Percentiles rank a stretch among this genome's conserved stretches.
phyloP scores from a whole-genome alignment of 2,113 vertebrate species.

The Pterocles gutturalis region DNA sequence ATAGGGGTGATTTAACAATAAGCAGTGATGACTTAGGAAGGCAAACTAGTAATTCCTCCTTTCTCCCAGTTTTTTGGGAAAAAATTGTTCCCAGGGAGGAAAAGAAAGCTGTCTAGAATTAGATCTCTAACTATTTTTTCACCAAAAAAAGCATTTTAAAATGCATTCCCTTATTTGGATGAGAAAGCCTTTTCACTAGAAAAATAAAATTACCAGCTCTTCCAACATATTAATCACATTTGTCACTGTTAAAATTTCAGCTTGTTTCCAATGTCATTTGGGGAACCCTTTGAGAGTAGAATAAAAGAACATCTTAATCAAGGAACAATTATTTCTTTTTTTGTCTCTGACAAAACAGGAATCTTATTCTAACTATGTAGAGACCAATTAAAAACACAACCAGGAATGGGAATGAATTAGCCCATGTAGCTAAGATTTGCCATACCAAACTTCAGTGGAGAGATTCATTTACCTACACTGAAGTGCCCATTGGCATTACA shows the following conservation, averaged over 20 bases:
- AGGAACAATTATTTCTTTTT: background rate
- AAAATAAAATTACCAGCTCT: background rate
- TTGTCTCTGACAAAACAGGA: background rate
- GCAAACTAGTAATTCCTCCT: background rate
- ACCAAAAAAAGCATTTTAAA: background rate
- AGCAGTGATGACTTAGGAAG: background rate
- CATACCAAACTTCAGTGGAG: background rate
- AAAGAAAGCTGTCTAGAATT: background rate
- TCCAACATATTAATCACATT: background rate
- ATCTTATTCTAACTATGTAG: background rate
- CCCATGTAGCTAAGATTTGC: background rate
- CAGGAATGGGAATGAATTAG: background rate
- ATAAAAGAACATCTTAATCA: background rate
- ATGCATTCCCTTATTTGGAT: background rate
- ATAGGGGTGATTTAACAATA: background rate
- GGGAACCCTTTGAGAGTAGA: background rate
- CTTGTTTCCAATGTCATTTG: background rate
- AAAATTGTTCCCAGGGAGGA: background rate
- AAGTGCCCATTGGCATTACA: background rate
- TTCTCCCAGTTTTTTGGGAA: accelerated
- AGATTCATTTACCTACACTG: background rate
- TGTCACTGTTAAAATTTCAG: background rate
- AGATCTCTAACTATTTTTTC: background rate
- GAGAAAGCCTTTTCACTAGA: background rate
- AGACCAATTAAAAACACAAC: background rate